Percentiles rank a stretch among this genome's conserved stretches.
Conservation (phyloP, 2,888 invertebrate species). For the Hoplodrina blanda region DNA sequence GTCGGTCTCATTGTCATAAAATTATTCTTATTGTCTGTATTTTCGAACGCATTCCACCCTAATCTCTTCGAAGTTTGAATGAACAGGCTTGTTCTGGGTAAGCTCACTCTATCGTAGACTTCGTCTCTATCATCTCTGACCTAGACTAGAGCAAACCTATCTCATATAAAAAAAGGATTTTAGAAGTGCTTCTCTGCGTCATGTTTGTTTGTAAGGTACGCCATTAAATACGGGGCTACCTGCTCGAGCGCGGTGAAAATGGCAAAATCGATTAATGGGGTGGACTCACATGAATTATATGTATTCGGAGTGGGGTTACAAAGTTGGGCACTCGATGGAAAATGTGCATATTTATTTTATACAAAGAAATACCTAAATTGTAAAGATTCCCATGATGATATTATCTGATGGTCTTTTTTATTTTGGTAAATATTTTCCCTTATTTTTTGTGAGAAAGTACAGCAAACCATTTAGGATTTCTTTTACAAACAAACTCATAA, state of each 20-base stretch:
- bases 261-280: conserved; percentile 6
- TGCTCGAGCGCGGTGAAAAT: conserved; percentile 12
- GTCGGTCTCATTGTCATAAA: conserved; percentile 3
- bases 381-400: neutral
- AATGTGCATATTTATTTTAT: neutral
- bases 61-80: too few species aligned
- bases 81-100: too few species aligned
- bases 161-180: neutral
- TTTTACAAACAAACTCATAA: conserved; percentile 55
- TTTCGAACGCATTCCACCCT: too few species aligned
- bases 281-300: conserved; percentile 1
- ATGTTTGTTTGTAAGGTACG: neutral
- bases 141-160: too few species aligned
- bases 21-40: too few species aligned
- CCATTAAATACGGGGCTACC: neutral
- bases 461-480: conserved; percentile 25
- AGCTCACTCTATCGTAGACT: too few species aligned
- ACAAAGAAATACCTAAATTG: neutral
- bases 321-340: neutral
- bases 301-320: too few species aligned
- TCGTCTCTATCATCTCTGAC: too few species aligned
- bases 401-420: neutral
- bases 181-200: neutral
- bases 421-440: conserved; percentile 10
- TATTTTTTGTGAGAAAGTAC: neutral